Percentiles rank a stretch among this genome's conserved stretches.
Conservation (phyloP, 1,140 invertebrate species). For the Probaryconus sp. region DNA sequence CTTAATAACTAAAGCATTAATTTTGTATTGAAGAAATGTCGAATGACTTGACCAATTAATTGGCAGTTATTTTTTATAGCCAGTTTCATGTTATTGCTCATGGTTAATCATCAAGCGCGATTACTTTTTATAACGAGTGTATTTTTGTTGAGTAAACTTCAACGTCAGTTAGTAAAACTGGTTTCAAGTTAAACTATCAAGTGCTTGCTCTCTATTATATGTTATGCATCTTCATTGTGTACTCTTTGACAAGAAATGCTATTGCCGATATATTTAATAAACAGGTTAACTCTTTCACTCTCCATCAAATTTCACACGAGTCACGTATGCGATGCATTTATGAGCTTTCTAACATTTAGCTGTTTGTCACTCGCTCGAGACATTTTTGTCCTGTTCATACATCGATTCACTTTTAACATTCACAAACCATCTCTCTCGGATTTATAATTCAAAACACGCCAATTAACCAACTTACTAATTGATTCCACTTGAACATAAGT, state of each 20-base stretch:
- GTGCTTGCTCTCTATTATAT: constrained; percentile 38
- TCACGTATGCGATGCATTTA: background rate
- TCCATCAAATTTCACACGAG: constrained; percentile 23
- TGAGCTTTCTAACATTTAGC: constrained; percentile 32
- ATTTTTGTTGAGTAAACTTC: constrained; percentile 27
- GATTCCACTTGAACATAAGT: too few species aligned
- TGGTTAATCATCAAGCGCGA: constrained; percentile 9
- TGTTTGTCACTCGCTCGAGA: too few species aligned
- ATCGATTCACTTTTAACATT: too few species aligned
- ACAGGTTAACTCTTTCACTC: constrained; percentile 32
- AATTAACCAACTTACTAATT: too few species aligned
- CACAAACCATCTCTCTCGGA: too few species aligned
- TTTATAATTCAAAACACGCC: too few species aligned
- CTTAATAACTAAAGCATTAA: too few species aligned
- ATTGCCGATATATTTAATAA: constrained; percentile 30
- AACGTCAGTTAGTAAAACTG: constrained; percentile 30
- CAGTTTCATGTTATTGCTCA: constrained; percentile 34
- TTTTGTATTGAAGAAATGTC: too few species aligned
- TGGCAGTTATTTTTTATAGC: constrained; percentile 31
- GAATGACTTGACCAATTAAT: too few species aligned
- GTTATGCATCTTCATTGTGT: constrained; percentile 34
- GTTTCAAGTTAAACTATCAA: constrained; percentile 22
- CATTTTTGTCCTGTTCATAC: too few species aligned
- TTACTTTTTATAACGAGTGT: constrained; percentile 9
- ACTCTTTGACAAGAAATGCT: constrained; percentile 35